Percentiles rank a stretch among this genome's conserved stretches.
Evolutionary conservation across 1,140 invertebrate species (phyloP).

Genomic region (Globodera rostochiensis): DNA sequence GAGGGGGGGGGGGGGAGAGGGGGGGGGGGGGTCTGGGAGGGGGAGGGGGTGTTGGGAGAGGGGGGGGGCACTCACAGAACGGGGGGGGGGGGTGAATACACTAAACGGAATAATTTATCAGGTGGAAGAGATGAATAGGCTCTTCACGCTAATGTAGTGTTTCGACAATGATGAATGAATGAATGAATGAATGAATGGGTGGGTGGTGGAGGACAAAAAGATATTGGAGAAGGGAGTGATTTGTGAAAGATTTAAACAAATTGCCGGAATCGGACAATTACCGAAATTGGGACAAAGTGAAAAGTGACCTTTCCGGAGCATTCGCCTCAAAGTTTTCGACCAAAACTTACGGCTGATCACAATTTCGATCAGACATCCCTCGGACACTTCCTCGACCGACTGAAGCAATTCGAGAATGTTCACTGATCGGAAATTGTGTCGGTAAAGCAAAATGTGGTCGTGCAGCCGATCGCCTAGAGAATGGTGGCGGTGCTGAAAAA

Average conservation of each 20-base stretch:
- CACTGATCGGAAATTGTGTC: constrained; percentile 63
- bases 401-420: constrained; percentile 62
- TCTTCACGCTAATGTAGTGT: no score
- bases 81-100: not conserved
- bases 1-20: no score
- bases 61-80: no score
- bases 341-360: constrained; percentile 60
- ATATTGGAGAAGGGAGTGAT: not conserved
- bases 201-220: not conserved
- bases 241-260: no score
- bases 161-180: not conserved
- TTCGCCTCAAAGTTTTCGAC: not conserved
- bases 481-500: constrained; percentile 52
- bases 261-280: no score
- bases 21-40: no score
- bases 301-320: no score
- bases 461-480: constrained; percentile 39
- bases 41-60: no score
- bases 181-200: not conserved
- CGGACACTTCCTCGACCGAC: constrained; percentile 51
- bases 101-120: constrained; percentile 1
- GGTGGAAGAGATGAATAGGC: no score
- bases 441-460: constrained; percentile 61
- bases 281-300: no score
- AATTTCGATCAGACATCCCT: constrained; percentile 61